phyloP scores from a whole-genome alignment of 1,140 invertebrate genomes.

The Theocolax elegans region DNA sequence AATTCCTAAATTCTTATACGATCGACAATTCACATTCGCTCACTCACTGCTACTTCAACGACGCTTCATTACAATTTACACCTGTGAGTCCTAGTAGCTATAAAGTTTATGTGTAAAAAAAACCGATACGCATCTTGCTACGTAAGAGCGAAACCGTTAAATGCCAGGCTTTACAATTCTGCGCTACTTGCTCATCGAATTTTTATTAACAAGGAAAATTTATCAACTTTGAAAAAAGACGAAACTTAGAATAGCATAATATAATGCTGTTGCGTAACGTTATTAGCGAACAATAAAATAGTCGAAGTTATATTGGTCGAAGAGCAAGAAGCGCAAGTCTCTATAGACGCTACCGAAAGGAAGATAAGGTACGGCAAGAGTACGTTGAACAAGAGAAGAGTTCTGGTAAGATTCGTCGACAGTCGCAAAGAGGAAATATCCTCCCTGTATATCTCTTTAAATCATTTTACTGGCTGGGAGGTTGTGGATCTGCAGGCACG shows the following conservation, averaged over 20 bases:
- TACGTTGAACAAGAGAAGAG: no score
- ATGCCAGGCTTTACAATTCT: neutral
- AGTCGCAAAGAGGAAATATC: no score
- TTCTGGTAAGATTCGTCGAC: no score
- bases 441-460: no score
- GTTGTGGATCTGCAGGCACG: constrained; percentile 62
- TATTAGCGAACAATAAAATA: neutral
- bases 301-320: no score
- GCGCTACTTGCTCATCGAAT: neutral
- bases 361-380: no score
- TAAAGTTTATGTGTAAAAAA: constrained; percentile 21
- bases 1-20: constrained; percentile 20
- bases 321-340: neutral
- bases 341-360: no score
- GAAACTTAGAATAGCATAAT: neutral
- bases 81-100: constrained; percentile 15
- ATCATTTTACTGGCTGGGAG: constrained; percentile 59
- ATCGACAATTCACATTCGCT: neutral
- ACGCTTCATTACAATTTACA: constrained; percentile 36
- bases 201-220: no score
- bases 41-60: constrained; percentile 2
- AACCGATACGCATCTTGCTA: neutral
- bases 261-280: neutral
- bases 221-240: neutral
- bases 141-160: neutral